phyloP scores from a whole-genome alignment of 2,113 vertebrate genomes.

The Pardalotus punctatus region DNA sequence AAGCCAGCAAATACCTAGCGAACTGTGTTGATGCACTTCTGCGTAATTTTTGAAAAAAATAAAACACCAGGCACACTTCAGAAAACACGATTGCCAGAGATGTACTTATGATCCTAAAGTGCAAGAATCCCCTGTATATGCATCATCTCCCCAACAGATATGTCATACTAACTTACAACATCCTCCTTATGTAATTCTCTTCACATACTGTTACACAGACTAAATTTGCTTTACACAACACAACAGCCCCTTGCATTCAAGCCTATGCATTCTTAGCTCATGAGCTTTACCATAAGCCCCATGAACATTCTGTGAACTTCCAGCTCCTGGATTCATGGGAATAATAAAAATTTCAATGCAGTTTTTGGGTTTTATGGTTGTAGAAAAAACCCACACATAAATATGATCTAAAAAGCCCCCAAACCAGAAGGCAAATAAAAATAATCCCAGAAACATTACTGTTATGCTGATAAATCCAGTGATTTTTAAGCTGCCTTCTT shows the following conservation, averaged over 20 bases:
- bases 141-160: neutral
- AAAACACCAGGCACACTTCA: neutral
- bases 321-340: constrained; percentile 18
- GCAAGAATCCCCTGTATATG: neutral
- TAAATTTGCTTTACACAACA: neutral
- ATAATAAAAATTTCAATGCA: constrained; percentile 30
- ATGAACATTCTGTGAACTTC: constrained; percentile 48
- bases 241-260: neutral
- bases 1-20: neutral
- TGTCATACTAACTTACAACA: neutral
- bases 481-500: neutral
- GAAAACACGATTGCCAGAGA: neutral
- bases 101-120: neutral
- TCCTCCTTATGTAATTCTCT: neutral
- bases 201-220: neutral
- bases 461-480: neutral
- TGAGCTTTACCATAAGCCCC: neutral
- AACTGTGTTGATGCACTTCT: neutral
- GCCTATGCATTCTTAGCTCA: neutral
- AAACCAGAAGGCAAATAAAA: constrained; percentile 57
- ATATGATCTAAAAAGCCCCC: constrained; percentile 5
- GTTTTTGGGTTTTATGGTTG: constrained; percentile 36
- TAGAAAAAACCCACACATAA: neutral
- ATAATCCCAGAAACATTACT: constrained; percentile 34
- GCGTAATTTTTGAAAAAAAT: neutral